These are phyloP conservation scores for Neoaliturus tenellus DNA, from an alignment of 2,888 invertebrate genomes.

Conservation along the genomic window DNA sequence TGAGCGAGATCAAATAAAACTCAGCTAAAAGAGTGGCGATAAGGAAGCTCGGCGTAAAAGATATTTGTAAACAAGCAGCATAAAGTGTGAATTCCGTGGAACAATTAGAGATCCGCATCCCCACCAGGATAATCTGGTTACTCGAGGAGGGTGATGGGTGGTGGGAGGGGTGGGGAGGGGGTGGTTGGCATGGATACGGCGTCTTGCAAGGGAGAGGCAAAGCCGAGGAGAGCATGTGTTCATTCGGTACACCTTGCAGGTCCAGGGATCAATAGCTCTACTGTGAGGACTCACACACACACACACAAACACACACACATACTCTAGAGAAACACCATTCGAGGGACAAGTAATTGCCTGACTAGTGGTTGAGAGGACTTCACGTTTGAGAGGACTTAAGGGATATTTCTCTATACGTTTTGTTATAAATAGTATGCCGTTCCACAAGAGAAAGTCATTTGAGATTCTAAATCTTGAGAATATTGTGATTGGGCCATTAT, in stretches of 20 bases:
- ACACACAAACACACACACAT: too few relatives aligned
- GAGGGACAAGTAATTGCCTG: too few relatives aligned
- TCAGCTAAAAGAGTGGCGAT: neutral
- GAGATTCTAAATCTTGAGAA: too few relatives aligned
- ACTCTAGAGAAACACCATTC: too few relatives aligned
- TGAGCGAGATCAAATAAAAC: neutral
- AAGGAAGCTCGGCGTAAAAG: constrained; percentile 24
- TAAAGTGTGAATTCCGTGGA: constrained; percentile 49
- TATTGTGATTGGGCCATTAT: too few relatives aligned
- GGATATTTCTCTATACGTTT: too few relatives aligned
- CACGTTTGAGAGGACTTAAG: too few relatives aligned
- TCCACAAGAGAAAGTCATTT: too few relatives aligned
- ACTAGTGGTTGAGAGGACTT: too few relatives aligned
- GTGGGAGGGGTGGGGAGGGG: constrained; percentile 12
- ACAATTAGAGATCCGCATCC: constrained; percentile 51
- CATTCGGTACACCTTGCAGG: constrained; percentile 14
- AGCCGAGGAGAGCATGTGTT: constrained; percentile 35
- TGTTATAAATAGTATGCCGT: too few relatives aligned
- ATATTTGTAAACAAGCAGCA: constrained; percentile 51
- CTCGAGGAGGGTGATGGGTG: constrained; percentile 12
- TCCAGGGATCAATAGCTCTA: neutral
- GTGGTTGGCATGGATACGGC: constrained; percentile 50
- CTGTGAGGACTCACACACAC: neutral
- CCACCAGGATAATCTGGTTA: constrained; percentile 50
- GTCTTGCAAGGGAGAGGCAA: neutral